phyloP scores from a whole-genome alignment of 2,888 invertebrate genomes.

The Drosophila macrothrix region DNA sequence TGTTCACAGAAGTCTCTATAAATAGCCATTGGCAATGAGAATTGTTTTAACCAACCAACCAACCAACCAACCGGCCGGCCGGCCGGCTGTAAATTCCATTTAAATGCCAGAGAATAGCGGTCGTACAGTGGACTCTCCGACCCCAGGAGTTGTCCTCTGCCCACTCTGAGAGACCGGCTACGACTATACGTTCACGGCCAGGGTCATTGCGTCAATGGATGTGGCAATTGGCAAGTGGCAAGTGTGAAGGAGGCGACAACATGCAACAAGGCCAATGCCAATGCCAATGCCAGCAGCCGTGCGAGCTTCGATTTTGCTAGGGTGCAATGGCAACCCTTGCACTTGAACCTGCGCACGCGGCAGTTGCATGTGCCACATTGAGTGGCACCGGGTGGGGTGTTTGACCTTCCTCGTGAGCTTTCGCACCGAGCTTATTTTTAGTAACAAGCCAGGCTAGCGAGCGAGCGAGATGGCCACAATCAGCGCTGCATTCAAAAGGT shows the following conservation, averaged over 20 bases:
- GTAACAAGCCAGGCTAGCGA: conserved; percentile 30
- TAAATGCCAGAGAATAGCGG: conserved; percentile 11
- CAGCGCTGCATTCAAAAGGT: conserved; percentile 70
- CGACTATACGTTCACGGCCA: conserved; percentile 50
- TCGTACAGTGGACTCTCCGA: conserved; percentile 13
- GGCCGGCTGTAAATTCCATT: conserved; percentile 18
- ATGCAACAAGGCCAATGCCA: conserved; percentile 46
- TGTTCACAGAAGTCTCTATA: conserved; percentile 21
- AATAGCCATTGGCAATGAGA: conserved; percentile 38
- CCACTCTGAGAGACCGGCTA: conserved; percentile 33
- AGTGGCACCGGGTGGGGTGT: conserved; percentile 49
- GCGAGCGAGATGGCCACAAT: conserved; percentile 19
- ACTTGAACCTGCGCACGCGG: conserved; percentile 83
- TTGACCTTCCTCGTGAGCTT: conserved; percentile 76
- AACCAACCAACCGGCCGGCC: not conserved
- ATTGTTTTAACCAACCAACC: no score
- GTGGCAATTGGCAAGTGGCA: conserved; percentile 8
- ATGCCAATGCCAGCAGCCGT: conserved; percentile 34
- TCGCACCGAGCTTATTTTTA: conserved; percentile 73
- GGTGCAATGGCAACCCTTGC: conserved; percentile 76
- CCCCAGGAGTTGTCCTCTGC: conserved; percentile 6
- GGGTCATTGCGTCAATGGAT: conserved; percentile 52
- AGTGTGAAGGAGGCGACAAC: conserved; percentile 4
- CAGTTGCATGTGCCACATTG: conserved; percentile 66
- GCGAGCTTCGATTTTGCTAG: conserved; percentile 27